Evolutionary conservation across 2,888 invertebrate genomes (phyloP).

Genomic region (Drosophila eohydei): DNA sequence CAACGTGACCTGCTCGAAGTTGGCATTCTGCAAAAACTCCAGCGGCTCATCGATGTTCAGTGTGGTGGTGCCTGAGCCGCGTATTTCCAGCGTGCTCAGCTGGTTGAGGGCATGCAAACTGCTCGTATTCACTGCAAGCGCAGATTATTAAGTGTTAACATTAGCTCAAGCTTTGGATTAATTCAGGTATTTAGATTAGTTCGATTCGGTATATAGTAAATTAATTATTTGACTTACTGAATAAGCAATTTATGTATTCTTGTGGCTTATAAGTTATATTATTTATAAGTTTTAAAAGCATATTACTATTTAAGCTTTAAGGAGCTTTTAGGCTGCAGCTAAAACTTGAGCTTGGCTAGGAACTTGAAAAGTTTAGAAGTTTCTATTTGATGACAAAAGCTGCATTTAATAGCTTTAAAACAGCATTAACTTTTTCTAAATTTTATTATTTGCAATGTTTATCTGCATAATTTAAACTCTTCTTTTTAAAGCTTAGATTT

Average conservation of each 20-base stretch:
- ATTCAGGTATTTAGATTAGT: not conserved
- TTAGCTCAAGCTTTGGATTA: not conserved
- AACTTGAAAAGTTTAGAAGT: not conserved
- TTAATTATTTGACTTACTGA: not conserved
- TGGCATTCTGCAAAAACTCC: slow-evolving; percentile 85
- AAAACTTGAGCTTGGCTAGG: too few relatives aligned
- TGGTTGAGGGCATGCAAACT: slow-evolving; percentile 83
- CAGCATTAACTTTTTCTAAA: too few relatives aligned
- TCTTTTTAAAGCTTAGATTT: too few relatives aligned
- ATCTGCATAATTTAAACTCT: too few relatives aligned
- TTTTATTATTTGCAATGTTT: too few relatives aligned
- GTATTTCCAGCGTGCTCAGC: slow-evolving; percentile 87
- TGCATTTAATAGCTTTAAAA: too few relatives aligned
- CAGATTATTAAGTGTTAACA: not conserved
- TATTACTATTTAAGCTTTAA: not conserved
- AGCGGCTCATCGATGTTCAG: slow-evolving; percentile 86
- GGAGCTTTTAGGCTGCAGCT: not conserved
- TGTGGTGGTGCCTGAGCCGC: slow-evolving; percentile 86
- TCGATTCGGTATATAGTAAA: not conserved
- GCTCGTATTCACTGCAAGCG: slow-evolving; percentile 81
- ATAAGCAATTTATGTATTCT: too few relatives aligned
- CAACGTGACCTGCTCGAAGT: slow-evolving; percentile 86
- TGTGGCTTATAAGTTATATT: not conserved
- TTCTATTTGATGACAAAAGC: not conserved
- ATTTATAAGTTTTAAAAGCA: not conserved